Evolutionary conservation across 2,113 vertebrate genomes (phyloP), one percentile per base, ranked within the genome.

Genomic region (Puntigrus tetrazona): DNA sequence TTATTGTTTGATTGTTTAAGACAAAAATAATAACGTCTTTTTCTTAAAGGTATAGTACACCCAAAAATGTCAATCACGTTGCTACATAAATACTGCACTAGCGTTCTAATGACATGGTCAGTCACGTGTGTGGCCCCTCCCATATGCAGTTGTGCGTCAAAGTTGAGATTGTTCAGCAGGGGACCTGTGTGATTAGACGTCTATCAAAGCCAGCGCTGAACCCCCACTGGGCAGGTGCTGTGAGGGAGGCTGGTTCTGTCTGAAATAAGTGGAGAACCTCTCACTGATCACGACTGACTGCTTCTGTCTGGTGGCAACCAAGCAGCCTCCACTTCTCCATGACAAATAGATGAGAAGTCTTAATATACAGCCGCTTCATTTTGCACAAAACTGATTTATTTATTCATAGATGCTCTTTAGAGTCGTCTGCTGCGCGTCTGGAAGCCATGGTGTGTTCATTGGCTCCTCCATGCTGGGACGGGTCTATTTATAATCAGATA

Each of bases 141-240:
- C 34, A n/a, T 74, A 61, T 29, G 55, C n/a, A 8, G 31, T 29
- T 20, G 45, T 57, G 43, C 45, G 73, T 34, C 22, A 75, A 27
- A 36, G 29, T 22, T 78, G 11, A 72, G 83, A 84, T 72, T 78
- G 45, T 69, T 77, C 83, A 57, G 83, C 75, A 43, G 83, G 83
- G 59, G 83, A 52, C 14, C 34, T 22, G 75, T 78, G 74, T 78
- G 75, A 84, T 78, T 84, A 84, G 70, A 78, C 75, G 63, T 78
- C 83, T 47, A 77, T 77, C 83, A 70, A 36, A 78, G 83, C 59
- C 29, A 27, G 80, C 10, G 43, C 43, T 36, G 80, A 70, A 69
- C 27, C 63, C 80, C 80, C 29, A 27, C 80, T 18, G 63, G 18
- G 55, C 14, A 63, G 59, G 9, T 29, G 59, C 78, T 50, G 59